These are phyloP conservation scores for Tenthredo livida DNA, from an alignment of 2,888 invertebrate species.

Conservation along the genomic window DNA sequence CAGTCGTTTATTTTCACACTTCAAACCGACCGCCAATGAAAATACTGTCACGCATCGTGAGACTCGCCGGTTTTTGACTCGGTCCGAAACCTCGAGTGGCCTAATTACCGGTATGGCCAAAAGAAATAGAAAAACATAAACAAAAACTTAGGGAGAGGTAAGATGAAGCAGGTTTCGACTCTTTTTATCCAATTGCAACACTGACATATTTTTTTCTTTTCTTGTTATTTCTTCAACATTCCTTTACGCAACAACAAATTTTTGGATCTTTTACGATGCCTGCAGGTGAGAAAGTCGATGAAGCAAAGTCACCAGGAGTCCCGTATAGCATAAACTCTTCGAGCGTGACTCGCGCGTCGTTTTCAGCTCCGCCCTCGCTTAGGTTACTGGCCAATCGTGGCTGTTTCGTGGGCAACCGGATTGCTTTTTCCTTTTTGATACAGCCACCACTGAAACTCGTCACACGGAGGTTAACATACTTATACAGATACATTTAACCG, in stretches of 20 bases:
- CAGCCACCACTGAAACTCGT: slow-evolving; percentile 1
- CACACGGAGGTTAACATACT: slow-evolving; percentile 13
- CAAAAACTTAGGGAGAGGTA: background rate
- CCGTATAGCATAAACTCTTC: background rate
- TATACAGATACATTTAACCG: background rate
- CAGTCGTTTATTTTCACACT: slow-evolving; percentile 5
- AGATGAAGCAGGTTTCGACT: background rate
- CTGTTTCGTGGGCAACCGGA: background rate
- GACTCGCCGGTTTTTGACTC: background rate
- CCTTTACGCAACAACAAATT: slow-evolving; percentile 6
- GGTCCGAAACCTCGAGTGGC: background rate
- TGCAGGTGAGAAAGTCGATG: slow-evolving; percentile 26
- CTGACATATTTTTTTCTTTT: background rate
- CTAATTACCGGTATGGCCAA: background rate
- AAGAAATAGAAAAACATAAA: background rate
- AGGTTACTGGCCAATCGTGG: slow-evolving; percentile 11
- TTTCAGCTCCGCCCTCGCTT: slow-evolving; percentile 37
- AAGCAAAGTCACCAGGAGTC: slow-evolving; percentile 8
- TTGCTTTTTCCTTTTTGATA: slow-evolving; percentile 46
- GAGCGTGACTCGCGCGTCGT: slow-evolving; percentile 28
- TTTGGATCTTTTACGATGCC: background rate
- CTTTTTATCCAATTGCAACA: background rate
- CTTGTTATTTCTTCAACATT: background rate
- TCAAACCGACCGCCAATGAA: background rate
- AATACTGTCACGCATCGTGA: slow-evolving; percentile 9